Percentiles rank a stretch among this genome's conserved stretches.
Conservation (phyloP, 2,113 vertebrate genomes). For the Girardinichthys multiradiatus region DNA sequence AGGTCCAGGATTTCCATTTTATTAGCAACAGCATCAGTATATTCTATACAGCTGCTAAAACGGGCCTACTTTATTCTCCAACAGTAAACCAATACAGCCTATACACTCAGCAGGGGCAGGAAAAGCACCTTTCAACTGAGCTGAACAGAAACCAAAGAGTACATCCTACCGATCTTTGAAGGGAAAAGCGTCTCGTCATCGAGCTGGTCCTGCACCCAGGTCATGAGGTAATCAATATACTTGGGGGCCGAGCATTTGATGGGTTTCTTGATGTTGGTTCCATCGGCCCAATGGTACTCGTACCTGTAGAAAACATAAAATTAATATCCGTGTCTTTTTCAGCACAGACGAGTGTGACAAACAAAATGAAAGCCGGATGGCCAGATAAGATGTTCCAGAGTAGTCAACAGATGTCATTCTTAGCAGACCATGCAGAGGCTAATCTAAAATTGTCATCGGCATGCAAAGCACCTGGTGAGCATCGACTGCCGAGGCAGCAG, state of each 20-base stretch:
- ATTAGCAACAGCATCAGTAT: background rate
- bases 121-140: background rate
- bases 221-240: constrained; percentile 97
- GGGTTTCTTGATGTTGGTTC: constrained; percentile 97
- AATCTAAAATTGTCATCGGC: background rate
- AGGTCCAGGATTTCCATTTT: background rate
- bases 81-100: background rate
- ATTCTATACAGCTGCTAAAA: background rate
- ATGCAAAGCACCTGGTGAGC: constrained; percentile 7
- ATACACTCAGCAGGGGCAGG: background rate
- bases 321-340: background rate
- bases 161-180: constrained; percentile 89
- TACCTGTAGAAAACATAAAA: constrained; percentile 79
- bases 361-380: background rate
- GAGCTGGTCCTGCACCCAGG: constrained; percentile 97
- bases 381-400: background rate
- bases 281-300: constrained; percentile 97
- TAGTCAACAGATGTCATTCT: constrained; percentile 2
- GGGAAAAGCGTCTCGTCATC: constrained; percentile 96
- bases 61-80: background rate
- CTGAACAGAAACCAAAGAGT: background rate
- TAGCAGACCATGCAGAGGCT: background rate
- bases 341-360: too few relatives aligned
- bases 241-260: constrained; percentile 97
- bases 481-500: background rate